Conservation (phyloP, 2,888 invertebrate genomes). For the Caenorhabditis japonica region DNA sequence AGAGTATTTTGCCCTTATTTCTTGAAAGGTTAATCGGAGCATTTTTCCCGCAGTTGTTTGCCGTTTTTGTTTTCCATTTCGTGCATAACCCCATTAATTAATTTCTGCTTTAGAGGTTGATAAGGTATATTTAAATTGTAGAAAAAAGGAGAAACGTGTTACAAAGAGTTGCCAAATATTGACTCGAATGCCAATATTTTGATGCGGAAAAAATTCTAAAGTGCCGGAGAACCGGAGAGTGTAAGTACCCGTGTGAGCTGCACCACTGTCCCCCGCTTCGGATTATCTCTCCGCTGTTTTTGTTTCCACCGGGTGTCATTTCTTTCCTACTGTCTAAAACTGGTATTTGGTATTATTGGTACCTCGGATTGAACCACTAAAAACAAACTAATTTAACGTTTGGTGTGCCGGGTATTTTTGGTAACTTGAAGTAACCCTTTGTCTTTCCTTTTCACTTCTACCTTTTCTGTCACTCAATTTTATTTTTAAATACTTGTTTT, state of each 20-base stretch:
- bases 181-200: slow-evolving; percentile 58
- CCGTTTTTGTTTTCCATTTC: background rate
- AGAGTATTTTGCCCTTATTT: too few species aligned
- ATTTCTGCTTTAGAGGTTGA: slow-evolving; percentile 1
- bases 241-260: slow-evolving; percentile 44
- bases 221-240: slow-evolving; percentile 31
- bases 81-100: background rate
- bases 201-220: slow-evolving; percentile 53
- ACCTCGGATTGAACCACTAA: background rate
- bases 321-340: too few species aligned
- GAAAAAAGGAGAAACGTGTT: slow-evolving; percentile 45
- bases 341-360: too few species aligned
- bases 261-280: slow-evolving; percentile 16
- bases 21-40: too few species aligned
- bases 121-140: slow-evolving; percentile 32
- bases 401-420: slow-evolving; percentile 15
- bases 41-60: too few species aligned
- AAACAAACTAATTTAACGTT: slow-evolving; percentile 35
- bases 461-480: background rate
- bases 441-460: background rate
- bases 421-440: slow-evolving; percentile 1
- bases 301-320: slow-evolving; percentile 19
- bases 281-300: slow-evolving; percentile 24
- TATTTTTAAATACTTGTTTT: background rate
- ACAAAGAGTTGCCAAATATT: slow-evolving; percentile 54